phyloP scores from a whole-genome alignment of 2,113 vertebrate species.

The Hydrochoerus hydrochaeris region DNA sequence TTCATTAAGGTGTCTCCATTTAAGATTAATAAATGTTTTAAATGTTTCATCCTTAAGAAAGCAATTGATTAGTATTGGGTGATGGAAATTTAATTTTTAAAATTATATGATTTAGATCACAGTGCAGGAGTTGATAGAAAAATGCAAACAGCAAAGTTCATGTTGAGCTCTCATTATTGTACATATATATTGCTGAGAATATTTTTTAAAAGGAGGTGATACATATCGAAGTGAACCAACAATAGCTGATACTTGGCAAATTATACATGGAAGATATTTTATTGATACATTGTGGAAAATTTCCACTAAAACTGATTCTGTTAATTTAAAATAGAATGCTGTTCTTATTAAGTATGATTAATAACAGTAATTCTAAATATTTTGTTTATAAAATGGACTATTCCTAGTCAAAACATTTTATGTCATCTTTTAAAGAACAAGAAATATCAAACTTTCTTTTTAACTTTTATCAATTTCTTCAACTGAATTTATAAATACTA shows the following conservation, averaged over 20 bases:
- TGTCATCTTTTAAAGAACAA: neutral
- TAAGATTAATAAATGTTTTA: neutral
- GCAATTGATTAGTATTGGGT: neutral
- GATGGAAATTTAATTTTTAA: neutral
- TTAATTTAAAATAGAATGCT: neutral
- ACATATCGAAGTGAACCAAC: neutral
- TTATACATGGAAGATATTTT: neutral
- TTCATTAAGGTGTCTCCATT: neutral
- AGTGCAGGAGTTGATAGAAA: neutral
- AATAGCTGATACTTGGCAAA: neutral
- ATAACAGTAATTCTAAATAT: neutral
- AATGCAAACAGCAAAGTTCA: neutral
- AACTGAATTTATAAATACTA: neutral
- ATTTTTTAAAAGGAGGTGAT: neutral
- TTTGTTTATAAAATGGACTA: neutral
- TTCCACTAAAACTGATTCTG: neutral
- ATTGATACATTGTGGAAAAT: neutral
- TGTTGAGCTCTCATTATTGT: neutral
- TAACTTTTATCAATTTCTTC: neutral
- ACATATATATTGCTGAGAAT: neutral
- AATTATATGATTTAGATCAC: neutral
- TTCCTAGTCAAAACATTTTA: neutral
- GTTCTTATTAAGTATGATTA: neutral
- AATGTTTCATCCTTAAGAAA: neutral
- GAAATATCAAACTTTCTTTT: neutral